Conservation (phyloP, 2,888 invertebrate genomes). For the Macrosiphum euphorbiae region DNA sequence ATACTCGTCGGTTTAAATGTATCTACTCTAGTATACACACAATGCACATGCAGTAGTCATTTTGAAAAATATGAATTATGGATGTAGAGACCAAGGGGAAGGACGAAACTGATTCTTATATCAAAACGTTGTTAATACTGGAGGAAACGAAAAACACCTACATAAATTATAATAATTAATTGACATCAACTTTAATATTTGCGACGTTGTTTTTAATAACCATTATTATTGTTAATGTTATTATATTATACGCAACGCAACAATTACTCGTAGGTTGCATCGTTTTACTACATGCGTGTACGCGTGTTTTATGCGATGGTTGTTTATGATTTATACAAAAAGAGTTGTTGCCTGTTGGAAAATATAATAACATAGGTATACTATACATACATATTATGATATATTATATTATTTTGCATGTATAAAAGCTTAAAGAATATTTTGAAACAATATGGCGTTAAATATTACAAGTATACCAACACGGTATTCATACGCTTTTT, state of each 20-base stretch:
- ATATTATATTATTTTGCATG: neutral
- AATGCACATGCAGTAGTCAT: neutral
- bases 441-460: neutral
- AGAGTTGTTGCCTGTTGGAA: neutral
- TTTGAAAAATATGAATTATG: neutral
- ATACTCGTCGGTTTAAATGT: neutral
- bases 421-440: neutral
- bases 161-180: neutral
- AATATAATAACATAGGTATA: neutral
- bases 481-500: neutral
- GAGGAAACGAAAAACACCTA: neutral
- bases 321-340: conserved; percentile 3
- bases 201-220: neutral
- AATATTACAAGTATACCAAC: neutral
- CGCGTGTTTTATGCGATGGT: neutral
- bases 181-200: neutral
- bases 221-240: neutral
- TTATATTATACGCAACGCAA: neutral
- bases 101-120: neutral
- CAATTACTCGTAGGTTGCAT: neutral
- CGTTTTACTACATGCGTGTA: no score
- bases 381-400: neutral
- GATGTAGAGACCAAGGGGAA: neutral
- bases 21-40: neutral
- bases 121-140: neutral